These are phyloP conservation scores for Dynastes hyllus DNA, from an alignment of 2,888 invertebrate species.

Conservation along the genomic window DNA sequence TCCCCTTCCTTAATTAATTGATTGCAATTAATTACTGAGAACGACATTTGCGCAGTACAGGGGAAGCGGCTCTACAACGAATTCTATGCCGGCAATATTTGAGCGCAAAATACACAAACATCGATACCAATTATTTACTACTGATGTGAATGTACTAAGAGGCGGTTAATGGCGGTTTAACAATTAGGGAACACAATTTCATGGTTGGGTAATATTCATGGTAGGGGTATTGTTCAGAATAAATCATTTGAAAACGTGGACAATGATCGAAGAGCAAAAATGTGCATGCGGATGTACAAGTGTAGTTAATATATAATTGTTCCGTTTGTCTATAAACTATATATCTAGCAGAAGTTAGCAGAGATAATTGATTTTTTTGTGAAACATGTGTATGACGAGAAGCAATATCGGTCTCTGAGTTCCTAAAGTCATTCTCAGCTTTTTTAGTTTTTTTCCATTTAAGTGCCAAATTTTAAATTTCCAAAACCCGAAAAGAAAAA, in stretches of 20 bases:
- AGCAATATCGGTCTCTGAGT: too few relatives aligned
- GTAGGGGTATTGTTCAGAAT: conserved; percentile 12
- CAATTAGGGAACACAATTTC: conserved; percentile 30
- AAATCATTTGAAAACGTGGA: conserved; percentile 8
- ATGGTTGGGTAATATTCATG: conserved; percentile 24
- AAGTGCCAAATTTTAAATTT: too few relatives aligned
- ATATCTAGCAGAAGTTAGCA: too few relatives aligned
- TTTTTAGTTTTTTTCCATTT: too few relatives aligned
- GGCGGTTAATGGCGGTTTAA: conserved; percentile 14
- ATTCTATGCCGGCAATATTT: conserved; percentile 9
- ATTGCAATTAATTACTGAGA: conserved; percentile 37
- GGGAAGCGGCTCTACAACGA: background rate
- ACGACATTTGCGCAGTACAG: conserved; percentile 16
- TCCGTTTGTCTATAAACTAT: too few relatives aligned
- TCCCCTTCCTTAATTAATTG: conserved; percentile 39
- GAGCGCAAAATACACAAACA: conserved; percentile 24
- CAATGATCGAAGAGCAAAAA: background rate
- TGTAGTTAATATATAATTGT: background rate
- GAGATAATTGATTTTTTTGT: too few relatives aligned
- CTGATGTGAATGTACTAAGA: conserved; percentile 27
- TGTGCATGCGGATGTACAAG: background rate
- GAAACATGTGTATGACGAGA: too few relatives aligned
- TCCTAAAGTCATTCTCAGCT: too few relatives aligned
- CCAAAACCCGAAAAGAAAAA: too few relatives aligned
- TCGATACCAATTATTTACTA: conserved; percentile 35